Evolutionary conservation across 2,888 invertebrate species (phyloP), one percentile per base, ranked within the genome.

Genomic region (Drosophila infuscata): DNA sequence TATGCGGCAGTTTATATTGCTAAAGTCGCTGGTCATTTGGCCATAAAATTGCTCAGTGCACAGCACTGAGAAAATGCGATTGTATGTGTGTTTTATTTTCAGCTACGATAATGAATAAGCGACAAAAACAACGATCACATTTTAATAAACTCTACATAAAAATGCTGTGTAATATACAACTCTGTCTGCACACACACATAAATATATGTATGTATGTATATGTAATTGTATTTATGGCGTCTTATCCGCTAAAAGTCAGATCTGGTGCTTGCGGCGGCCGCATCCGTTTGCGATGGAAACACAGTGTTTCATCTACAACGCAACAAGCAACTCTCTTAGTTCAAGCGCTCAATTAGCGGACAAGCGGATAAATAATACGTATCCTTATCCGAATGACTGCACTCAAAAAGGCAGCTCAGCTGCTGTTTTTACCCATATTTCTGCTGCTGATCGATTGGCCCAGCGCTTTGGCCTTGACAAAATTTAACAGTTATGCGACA

Each of bases 401-500:
- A 15, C 2, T 7, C 9, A 15, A 57, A 9, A 48, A 69, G 41
- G 54, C 60, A 25, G 69, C 75, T 20, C 25, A 68, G n/a, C 35
- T 63, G 58, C 41, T 74, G 61, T 49, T 67, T 38, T 32, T 9
- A 15, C 20, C 41, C n/a, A 20, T 9, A n/a, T 20, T 57, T 41
- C 12, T 72, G 53, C 66, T 59, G 30, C 57, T 87, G 36, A 41
- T 81, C 25, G 53, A 79, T 20, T 25, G 71, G 11, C 61, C 67
- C 49, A 41, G 51, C 48, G 54, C 65, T 63, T 48, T 61, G 51
- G 68, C 79, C 76, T 91, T 91, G 91, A 72, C 91, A 69, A 84
- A 82, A 53, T 89, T 81, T 64, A 92, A 92, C 58, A 91, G 90
- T 56, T 87, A 89, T 62, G 79, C 82, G 29, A 74, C 82, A 46